A percentile compares a stretch with the other conserved stretches of the same genome.
Conservation (phyloP, 2,888 invertebrate genomes). For the Erebia epiphron region DNA sequence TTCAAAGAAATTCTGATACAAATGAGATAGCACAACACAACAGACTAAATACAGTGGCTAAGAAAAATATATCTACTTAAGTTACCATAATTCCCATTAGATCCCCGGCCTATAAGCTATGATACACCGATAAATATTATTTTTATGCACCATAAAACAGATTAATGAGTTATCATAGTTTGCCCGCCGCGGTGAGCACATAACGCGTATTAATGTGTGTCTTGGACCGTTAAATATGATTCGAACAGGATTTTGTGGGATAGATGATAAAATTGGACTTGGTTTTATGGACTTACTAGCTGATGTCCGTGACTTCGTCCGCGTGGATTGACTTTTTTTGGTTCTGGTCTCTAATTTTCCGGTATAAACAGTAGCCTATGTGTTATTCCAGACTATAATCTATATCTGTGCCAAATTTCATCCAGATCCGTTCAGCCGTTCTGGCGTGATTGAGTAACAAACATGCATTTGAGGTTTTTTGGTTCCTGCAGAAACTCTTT, state of each 20-base stretch:
- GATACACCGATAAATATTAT: slow-evolving; percentile 41
- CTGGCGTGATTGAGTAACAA: too few relatives aligned
- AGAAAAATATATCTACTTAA: not conserved
- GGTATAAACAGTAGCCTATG: not conserved
- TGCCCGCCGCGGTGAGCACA: slow-evolving; percentile 38
- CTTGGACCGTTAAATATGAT: slow-evolving; percentile 43
- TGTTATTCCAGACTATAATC: not conserved
- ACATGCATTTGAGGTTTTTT: not conserved
- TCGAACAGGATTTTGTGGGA: slow-evolving; percentile 38
- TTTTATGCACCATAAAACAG: slow-evolving; percentile 46
- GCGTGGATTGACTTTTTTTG: not conserved
- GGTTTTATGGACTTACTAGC: slow-evolving; percentile 12
- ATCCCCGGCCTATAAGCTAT: slow-evolving; percentile 16
- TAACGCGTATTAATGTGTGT: slow-evolving; percentile 42
- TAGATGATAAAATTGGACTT: slow-evolving; percentile 34
- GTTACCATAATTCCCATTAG: slow-evolving; percentile 16
- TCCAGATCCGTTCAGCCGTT: too few relatives aligned
- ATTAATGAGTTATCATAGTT: slow-evolving; percentile 46
- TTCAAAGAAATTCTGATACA: not conserved
- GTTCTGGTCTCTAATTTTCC: not conserved
- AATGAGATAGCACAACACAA: not conserved
- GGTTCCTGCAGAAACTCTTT: not conserved
- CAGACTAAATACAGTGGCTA: not conserved
- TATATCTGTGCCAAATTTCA: not conserved
- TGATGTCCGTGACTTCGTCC: not conserved